Conservation (phyloP, 2,113 vertebrate genomes). For the Spea multiplicata region DNA sequence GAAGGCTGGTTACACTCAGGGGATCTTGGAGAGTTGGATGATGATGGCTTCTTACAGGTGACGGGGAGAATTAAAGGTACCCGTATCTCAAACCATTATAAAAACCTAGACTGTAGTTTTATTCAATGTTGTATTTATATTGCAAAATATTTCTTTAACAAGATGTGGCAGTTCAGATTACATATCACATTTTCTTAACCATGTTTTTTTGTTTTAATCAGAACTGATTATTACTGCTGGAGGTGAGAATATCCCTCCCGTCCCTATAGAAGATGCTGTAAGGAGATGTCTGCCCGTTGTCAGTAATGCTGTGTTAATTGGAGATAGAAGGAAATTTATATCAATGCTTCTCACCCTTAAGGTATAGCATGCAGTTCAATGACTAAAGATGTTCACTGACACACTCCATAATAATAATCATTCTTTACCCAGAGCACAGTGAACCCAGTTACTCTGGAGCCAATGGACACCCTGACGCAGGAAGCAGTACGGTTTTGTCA, state of each 20-base stretch:
- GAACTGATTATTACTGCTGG: constrained; percentile 84
- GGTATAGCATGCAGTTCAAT: constrained; percentile 58
- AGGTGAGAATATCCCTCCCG: constrained; percentile 79
- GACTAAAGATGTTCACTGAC: neutral
- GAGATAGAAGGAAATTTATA: constrained; percentile 82
- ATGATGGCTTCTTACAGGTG: constrained; percentile 82
- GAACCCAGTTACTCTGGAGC: constrained; percentile 75
- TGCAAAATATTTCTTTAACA: too few relatives aligned
- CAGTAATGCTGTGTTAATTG: constrained; percentile 80
- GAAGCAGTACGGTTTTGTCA: constrained; percentile 78
- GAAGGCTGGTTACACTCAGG: constrained; percentile 86
- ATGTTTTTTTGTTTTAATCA: constrained; percentile 49
- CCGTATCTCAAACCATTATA: neutral
- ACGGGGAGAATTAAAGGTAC: constrained; percentile 86
- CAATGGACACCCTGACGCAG: constrained; percentile 71
- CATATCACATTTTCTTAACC: too few relatives aligned
- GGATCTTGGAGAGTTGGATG: constrained; percentile 74
- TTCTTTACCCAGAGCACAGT: constrained; percentile 65
- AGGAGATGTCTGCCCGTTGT: constrained; percentile 78
- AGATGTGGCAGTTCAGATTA: too few relatives aligned
- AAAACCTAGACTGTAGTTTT: too few relatives aligned
- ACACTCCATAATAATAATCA: neutral
- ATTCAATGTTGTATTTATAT: too few relatives aligned
- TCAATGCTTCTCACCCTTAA: constrained; percentile 84
- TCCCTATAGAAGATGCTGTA: constrained; percentile 80